Evolutionary conservation across 1,140 invertebrate genomes (phyloP), one percentile per base, ranked within the genome.

Genomic region (Branchinecta lynchi): DNA sequence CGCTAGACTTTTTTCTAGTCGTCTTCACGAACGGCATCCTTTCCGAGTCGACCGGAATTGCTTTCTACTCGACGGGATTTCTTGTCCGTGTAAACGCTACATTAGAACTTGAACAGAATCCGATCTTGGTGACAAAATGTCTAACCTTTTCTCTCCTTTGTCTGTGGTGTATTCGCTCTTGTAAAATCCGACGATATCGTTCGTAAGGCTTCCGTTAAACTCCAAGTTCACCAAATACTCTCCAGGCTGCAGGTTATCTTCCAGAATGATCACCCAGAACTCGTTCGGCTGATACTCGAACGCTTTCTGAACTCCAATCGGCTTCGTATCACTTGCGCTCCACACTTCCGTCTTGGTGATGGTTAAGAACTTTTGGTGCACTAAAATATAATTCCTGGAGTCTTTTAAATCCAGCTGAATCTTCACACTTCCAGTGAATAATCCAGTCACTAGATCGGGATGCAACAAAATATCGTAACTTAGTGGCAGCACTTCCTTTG

Each of bases 121-220:
- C n/a, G n/a, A n/a, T n/a, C n/a, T n/a, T n/a, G n/a, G n/a, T n/a
- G n/a, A n/a, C 32, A 3, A 1, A 65, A 45, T 69, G 9, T 66
- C 69, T 74, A 79, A 88, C 86, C 85, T 84, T n/a, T 76, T 82
- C 75, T 81, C 76, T 85, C 0, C 76, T 79, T 46, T 77, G 71
- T 70, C 76, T 73, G 86, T 84, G 65, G 79, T 81, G 76, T 93
- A 92, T 43, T 79, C 81, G 76, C 89, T 91, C 65, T 84, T 83
- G 77, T 93, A 93, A 73, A 93, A 86, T 1, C 90, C 90, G 20
- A 86, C 84, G 69, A 89, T 87, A 66, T 85, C 80, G 7, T 80
- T 80, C 3, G 78, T 79, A 15, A 91, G 77, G 10, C 80, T 84
- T 8, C 89, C 90, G 69, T 81, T 80, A 72, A 90, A 92, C 65